A percentile compares a stretch with the other conserved stretches of the same genome.
These are phyloP conservation scores for Sphyrna mokarran DNA, from an alignment of 2,113 vertebrate genomes.

Conservation along the genomic window DNA sequence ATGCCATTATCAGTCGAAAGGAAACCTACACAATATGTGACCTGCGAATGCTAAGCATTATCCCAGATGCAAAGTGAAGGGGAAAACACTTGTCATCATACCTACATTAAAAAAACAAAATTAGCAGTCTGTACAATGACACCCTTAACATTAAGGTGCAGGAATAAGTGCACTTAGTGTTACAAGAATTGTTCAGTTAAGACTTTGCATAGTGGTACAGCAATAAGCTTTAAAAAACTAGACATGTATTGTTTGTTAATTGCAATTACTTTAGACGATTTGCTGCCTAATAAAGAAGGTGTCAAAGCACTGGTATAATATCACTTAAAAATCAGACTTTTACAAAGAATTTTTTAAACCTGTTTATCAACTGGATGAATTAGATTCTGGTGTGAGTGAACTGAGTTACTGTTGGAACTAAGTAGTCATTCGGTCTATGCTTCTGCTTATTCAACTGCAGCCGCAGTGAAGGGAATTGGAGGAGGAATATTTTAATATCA, in stretches of 20 bases:
- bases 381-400: background rate
- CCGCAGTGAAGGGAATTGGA: background rate
- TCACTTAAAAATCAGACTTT: background rate
- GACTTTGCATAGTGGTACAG: background rate
- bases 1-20: slow-evolving; percentile 22
- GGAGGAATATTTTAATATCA: background rate
- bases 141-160: background rate
- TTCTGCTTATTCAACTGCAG: background rate
- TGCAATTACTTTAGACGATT: background rate
- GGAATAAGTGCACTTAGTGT: background rate
- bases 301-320: background rate
- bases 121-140: slow-evolving; percentile 21
- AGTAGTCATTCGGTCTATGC: background rate
- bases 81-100: slow-evolving; percentile 28
- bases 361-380: slow-evolving; percentile 3
- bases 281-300: background rate
- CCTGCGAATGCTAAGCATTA: slow-evolving; percentile 21
- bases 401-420: background rate
- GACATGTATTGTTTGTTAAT: background rate
- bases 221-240: background rate
- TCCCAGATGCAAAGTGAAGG: slow-evolving; percentile 33
- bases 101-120: slow-evolving; percentile 34
- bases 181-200: slow-evolving; percentile 10
- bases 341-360: too few species aligned
- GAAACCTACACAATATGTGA: slow-evolving; percentile 18